Base-by-base conservation (phyloP, 2,888 invertebrate species). In the Phortica magna region DNA sequence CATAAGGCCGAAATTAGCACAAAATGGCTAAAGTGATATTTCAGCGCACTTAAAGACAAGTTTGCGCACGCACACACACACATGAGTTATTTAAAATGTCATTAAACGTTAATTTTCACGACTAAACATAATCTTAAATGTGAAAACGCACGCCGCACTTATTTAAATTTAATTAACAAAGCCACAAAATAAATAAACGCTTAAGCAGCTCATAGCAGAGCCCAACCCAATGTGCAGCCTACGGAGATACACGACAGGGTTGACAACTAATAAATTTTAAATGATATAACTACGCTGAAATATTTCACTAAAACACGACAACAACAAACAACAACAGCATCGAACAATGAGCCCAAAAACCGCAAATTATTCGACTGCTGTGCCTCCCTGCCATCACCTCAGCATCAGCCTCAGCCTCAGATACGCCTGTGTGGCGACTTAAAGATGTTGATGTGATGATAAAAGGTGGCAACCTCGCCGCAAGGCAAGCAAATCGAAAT, bases 351-450 rank as follows among this genome's bases (percentile, higher is more conserved):
- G 64, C 22, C 22, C 39, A n/a, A 42, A 67, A 67, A 67, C 67
- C 67, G 41, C 67, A 67, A 67, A 67, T 67, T 67, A 42, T 67
- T 81, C 78, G 76, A 79, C 77, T 76, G 31, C 31, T n/a, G 2
- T n/a, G 2, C 55, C 55, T 55, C 55, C n/a, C 2, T n/a, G 2
- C 55, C 55, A 2, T 55, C 55, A 55, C n/a, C 55, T 55, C 55
- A n/a, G 55, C 9, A 6, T 12, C 12, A 6, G 5, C 1, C 61
- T n/a, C n/a, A n/a, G n/a, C n/a, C n/a, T n/a, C n/a, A n/a, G n/a
- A n/a, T n/a, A n/a, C n/a, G n/a, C n/a, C n/a, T n/a, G n/a, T n/a
- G n/a, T n/a, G 7, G 7, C 48, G 48, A 48, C 7, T 9, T 12
- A 2, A 14, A 48, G 10, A 14, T 12, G 48, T 67, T 9, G 67